Conservation (phyloP, 2,797 vertebrate species). For the Silurus aristotelis region DNA sequence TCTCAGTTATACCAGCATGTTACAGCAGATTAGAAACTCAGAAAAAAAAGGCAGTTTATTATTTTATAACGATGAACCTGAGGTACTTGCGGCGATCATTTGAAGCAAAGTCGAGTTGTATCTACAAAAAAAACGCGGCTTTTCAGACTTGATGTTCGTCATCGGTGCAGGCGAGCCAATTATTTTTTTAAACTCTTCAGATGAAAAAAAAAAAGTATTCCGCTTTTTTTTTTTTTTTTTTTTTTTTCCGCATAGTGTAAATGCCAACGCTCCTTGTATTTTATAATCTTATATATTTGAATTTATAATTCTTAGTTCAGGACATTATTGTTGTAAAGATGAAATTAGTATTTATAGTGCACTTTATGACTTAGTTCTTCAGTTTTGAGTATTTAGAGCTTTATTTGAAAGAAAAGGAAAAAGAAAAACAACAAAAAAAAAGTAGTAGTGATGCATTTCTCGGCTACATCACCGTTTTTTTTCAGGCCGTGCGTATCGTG, state of each 20-base stretch:
- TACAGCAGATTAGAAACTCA: constrained; percentile 44
- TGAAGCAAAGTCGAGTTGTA: constrained; percentile 52
- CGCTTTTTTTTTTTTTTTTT: constrained; percentile 50
- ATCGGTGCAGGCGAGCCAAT: constrained; percentile 59
- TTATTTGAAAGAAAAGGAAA: constrained; percentile 37
- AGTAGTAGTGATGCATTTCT: constrained; percentile 59
- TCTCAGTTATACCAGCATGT: constrained; percentile 55
- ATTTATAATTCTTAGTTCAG: constrained; percentile 66
- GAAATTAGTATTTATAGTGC: constrained; percentile 70
- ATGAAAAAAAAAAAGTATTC: constrained; percentile 54
- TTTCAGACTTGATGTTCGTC: constrained; percentile 52
- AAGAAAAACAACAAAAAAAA: background rate
- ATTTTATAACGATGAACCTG: constrained; percentile 44
- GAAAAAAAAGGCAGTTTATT: constrained; percentile 30
- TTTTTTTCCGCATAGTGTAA: constrained; percentile 63
- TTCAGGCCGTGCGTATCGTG: constrained; percentile 55
- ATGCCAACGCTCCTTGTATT: constrained; percentile 66
- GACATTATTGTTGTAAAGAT: constrained; percentile 66
- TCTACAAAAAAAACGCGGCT: constrained; percentile 39
- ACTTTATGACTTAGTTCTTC: constrained; percentile 67
- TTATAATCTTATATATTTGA: constrained; percentile 66
- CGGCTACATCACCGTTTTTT: constrained; percentile 58
- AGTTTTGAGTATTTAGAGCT: constrained; percentile 64
- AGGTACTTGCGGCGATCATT: constrained; percentile 50
- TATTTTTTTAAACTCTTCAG: constrained; percentile 64